phyloP scores from a whole-genome alignment of 2,888 invertebrate genomes.

The Cephonodes hylas region DNA sequence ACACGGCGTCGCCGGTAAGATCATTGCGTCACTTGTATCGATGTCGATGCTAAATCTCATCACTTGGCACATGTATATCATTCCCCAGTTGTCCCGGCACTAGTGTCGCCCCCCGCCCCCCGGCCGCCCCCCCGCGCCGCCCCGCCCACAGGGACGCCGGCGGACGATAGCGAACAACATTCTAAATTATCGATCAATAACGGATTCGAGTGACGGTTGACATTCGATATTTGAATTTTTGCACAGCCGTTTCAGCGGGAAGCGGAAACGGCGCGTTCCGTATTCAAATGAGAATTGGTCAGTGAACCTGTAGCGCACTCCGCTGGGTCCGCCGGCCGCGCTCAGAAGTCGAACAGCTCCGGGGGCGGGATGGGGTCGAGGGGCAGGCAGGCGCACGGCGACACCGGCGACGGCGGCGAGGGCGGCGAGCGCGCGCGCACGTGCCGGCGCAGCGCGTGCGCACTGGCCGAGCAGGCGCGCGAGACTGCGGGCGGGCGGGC shows the following conservation, averaged over 20 bases:
- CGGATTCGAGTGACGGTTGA: conserved; percentile 10
- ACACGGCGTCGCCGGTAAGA: conserved; percentile 3
- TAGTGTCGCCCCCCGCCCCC: not conserved
- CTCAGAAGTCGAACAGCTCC: conserved; percentile 68
- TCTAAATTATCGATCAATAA: conserved; percentile 2
- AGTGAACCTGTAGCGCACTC: not conserved
- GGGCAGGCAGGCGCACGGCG: conserved; percentile 56
- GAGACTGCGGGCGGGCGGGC: conserved; percentile 31
- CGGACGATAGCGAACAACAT: not conserved
- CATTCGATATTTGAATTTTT: not conserved
- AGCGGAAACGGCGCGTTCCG: not conserved
- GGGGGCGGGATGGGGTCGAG: conserved; percentile 69
- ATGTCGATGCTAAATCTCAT: conserved; percentile 15
- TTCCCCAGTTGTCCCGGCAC: conserved; percentile 14
- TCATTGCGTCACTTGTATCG: conserved; percentile 12
- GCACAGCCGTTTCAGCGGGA: not conserved
- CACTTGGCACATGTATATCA: conserved; percentile 25
- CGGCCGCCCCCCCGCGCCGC: not conserved
- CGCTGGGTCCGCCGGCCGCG: not conserved
- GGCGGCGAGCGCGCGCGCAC: conserved; percentile 34
- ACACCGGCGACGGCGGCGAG: conserved; percentile 19
- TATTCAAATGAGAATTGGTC: not conserved
- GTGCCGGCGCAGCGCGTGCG: conserved; percentile 51
- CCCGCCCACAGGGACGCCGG: not conserved
- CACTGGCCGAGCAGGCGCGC: conserved; percentile 47